phyloP scores from a whole-genome alignment of 1,140 invertebrate genomes.

The Anastatus disparis region DNA sequence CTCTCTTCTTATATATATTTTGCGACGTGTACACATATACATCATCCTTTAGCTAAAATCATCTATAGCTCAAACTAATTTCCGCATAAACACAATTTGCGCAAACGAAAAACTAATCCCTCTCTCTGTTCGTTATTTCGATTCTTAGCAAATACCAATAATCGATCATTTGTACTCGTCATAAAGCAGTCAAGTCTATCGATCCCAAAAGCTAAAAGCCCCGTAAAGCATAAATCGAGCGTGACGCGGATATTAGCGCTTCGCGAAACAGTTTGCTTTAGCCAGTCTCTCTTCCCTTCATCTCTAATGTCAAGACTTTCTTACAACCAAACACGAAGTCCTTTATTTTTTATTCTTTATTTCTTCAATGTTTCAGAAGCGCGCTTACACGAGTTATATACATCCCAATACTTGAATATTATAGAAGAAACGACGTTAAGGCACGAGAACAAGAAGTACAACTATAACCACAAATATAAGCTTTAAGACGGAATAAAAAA shows the following conservation, averaged over 20 bases:
- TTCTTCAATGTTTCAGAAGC: too few species aligned
- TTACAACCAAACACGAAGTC: too few species aligned
- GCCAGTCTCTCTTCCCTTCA: constrained; percentile 35
- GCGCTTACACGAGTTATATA: too few species aligned
- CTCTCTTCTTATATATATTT: too few species aligned
- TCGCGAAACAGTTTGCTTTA: not conserved
- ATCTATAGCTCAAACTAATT: constrained; percentile 16
- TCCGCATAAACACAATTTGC: constrained; percentile 22
- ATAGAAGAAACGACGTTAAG: not conserved
- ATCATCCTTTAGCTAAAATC: constrained; percentile 18
- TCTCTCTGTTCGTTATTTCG: too few species aligned
- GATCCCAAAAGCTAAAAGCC: too few species aligned
- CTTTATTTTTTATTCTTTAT: too few species aligned
- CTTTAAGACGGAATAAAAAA: too few species aligned
- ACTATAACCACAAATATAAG: too few species aligned
- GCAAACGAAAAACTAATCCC: too few species aligned
- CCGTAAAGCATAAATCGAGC: constrained; percentile 37
- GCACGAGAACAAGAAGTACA: not conserved
- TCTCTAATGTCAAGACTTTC: constrained; percentile 1
- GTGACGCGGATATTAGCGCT: constrained; percentile 37
- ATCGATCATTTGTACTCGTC: constrained; percentile 37
- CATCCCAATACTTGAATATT: too few species aligned
- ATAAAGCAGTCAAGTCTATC: constrained; percentile 30
- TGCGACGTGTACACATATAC: not conserved
- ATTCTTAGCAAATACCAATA: constrained; percentile 5